Evolutionary conservation across 2,888 invertebrate genomes (phyloP).

Genomic region (Pristionchus japonicus): DNA sequence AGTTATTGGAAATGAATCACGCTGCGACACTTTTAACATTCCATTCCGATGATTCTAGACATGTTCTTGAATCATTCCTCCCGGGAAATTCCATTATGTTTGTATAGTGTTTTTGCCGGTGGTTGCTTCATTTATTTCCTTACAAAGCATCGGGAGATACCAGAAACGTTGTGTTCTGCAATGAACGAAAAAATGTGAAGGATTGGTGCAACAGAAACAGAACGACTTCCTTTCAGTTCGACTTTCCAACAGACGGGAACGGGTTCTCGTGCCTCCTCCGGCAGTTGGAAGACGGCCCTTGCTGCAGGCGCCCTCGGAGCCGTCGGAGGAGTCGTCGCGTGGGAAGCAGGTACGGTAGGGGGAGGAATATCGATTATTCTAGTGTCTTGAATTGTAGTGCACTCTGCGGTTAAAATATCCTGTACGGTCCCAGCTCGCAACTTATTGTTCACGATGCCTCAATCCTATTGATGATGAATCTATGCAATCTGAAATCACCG

Average conservation of each 20-base stretch:
- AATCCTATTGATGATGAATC: too few species aligned
- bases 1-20: neutral
- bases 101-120: too few species aligned
- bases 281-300: conserved; percentile 68
- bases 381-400: neutral
- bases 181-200: too few species aligned
- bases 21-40: neutral
- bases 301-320: conserved; percentile 71
- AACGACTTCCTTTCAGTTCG: neutral
- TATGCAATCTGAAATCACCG: too few species aligned
- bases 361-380: neutral
- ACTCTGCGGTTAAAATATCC: too few species aligned
- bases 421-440: too few species aligned
- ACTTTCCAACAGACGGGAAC: conserved; percentile 39
- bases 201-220: too few species aligned
- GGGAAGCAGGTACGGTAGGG: conserved; percentile 41
- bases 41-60: neutral
- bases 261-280: conserved; percentile 55
- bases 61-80: neutral
- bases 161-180: too few species aligned
- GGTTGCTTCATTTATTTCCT: neutral
- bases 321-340: conserved; percentile 59
- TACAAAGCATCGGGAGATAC: neutral
- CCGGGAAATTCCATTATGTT: too few species aligned
- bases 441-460: too few species aligned